These are phyloP conservation scores for Danionella dracula DNA, from an alignment of 2,797 vertebrate genomes.

Conservation along the genomic window DNA sequence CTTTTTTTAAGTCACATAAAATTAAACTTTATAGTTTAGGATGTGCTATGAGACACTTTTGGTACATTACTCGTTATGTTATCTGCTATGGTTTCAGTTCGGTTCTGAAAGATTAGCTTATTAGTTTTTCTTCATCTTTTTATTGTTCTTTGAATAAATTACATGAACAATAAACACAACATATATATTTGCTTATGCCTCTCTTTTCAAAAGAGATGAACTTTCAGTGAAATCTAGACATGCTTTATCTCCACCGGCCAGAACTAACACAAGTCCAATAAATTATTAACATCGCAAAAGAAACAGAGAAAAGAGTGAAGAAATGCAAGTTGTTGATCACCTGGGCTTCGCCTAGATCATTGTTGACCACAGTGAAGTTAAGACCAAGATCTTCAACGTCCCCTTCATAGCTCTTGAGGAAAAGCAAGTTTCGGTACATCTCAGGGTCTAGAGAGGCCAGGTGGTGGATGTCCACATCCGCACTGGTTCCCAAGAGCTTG, in stretches of 20 bases:
- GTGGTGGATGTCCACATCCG: constrained; percentile 97
- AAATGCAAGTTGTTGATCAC: constrained; percentile 52
- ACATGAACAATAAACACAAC: too few relatives aligned
- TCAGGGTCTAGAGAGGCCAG: constrained; percentile 94
- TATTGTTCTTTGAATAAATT: too few relatives aligned
- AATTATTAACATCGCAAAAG: constrained; percentile 61
- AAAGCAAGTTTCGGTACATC: constrained; percentile 94
- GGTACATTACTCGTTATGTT: too few relatives aligned
- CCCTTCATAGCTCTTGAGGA: constrained; percentile 95
- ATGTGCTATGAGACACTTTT: too few relatives aligned
- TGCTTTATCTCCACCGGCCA: constrained; percentile 60
- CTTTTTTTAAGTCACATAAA: too few relatives aligned
- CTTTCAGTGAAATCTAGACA: constrained; percentile 45
- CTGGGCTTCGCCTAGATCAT: constrained; percentile 96
- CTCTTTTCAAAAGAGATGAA: constrained; percentile 54
- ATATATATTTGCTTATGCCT: too few relatives aligned
- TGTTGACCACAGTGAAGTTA: constrained; percentile 97
- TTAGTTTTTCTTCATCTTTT: too few relatives aligned
- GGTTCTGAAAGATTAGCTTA: too few relatives aligned
- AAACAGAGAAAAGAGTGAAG: not conserved
- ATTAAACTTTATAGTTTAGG: too few relatives aligned
- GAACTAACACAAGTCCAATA: constrained; percentile 49
- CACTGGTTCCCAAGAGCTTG: constrained; percentile 92
- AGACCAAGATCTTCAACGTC: constrained; percentile 96
- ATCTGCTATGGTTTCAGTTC: too few relatives aligned